Evolutionary conservation across 2,113 vertebrate genomes (phyloP), one percentile per base, ranked within the genome.

Genomic region (Cariama cristata): DNA sequence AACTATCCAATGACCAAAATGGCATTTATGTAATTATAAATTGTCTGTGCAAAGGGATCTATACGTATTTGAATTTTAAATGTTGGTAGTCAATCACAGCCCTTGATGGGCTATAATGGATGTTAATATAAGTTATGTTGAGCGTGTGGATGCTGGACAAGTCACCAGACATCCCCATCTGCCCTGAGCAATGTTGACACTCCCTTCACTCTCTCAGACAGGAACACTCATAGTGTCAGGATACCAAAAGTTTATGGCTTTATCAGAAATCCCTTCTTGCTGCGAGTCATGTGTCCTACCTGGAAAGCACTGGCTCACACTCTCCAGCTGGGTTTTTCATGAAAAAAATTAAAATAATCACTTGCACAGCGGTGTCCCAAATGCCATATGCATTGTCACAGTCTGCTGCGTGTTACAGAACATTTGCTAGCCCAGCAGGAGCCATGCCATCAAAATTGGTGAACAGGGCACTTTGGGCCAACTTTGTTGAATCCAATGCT

Each of bases 381-480:
- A 85, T 24, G 44, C 52, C 87, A 75, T 94, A 79, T 45, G 77
- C 52, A 71, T 49, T 85, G 64, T 84, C 87, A 85, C 87, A 85
- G 56, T 44, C 73, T 87, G 77, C 76, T 72, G 56, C 62, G 8
- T 85, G 77, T 84, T 87, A n/a, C 60, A 85, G 76, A 93, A 79
- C 89, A 93, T 93, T 94, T 97, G 93, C 62, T 87, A 75, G 64
- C 81, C 87, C 95, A 85, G 91, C 80, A 85, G 84, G 93, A 79
- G 33, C 44, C 44, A 64, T 79, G 50, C 35, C 35, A 26, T 60
- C 81, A 85, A 68, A 91, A 94, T 0, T 91, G 77, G 84, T 62
- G 64, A 82, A 72, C 79, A 81, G 68, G 60, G 47, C 80, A 84
- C 64, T 90, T 82, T 63, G 71, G 81, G 58, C 12, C 49, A 68